Evolutionary conservation across 53 echinoderm and acorn worm genomes (phyloP), one percentile per base, ranked within the genome.

Genomic region (Holothuria scabra): DNA sequence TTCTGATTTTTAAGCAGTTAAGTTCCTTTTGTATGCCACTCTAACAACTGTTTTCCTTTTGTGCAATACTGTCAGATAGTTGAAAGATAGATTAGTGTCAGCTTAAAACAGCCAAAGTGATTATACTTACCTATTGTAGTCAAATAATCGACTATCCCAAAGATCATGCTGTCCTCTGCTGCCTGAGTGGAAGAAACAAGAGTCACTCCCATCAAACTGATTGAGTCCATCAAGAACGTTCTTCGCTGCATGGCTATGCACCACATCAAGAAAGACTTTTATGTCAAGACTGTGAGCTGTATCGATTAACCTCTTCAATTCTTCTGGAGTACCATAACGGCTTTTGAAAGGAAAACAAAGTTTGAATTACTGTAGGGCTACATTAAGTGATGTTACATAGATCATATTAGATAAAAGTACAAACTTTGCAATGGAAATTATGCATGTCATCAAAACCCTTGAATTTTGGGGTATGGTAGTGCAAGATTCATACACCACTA

Each of bases 161-260:
- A 89, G 79, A 75, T 30, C 16, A 78, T 94, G 92, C 21, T 78
- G 68, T 13, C 97, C 97, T 41, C 97, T 88, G 22, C 74, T 74
- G 2, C 97, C 97, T 9, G 85, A 86, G 86, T 97, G 97, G 67
- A 97, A 97, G 92, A 90, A 97, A 80, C 92, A 92, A 20, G 92
- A 80, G 30, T 92, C 85, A 0, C 89, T 84, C 7, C 97, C 97
- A 79, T 97, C 94, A 85, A 94, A 97, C 58, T 94, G 85, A 59
- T 97, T 97, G 31, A 97, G 79, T 4, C 97, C 97, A 76, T 97
- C 97, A 19, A 97, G 67, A 1, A 90, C 91, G 67, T 97, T 97
- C 65, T 94, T 97, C 13, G 93, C 93, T 13, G 97, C 91, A 49
- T 97, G 97, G 62, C 97, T 97, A 68, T 97, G 97, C 24, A 97